phyloP scores from a whole-genome alignment of 2,888 invertebrate species.

The Nephrocerus scutellatus region DNA sequence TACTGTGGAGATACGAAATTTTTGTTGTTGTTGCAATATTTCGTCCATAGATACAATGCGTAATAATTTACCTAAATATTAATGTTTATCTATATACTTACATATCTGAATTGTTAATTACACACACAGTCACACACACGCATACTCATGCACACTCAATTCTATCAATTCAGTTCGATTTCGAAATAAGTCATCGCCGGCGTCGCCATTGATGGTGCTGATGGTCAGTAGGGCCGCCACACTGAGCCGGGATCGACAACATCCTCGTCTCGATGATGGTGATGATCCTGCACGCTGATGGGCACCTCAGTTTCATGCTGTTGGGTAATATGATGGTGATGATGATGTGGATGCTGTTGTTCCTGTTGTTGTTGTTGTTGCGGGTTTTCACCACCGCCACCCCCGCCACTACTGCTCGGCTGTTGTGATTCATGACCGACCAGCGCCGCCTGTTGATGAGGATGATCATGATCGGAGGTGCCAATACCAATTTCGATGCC shows the following conservation, averaged over 20 bases:
- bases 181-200: slow-evolving; percentile 30
- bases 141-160: too few species aligned
- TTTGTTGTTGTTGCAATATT: too few species aligned
- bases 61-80: too few species aligned
- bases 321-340: slow-evolving; percentile 39
- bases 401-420: background rate
- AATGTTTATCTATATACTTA: too few species aligned
- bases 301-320: slow-evolving; percentile 19
- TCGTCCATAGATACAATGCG: too few species aligned
- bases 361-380: slow-evolving; percentile 33
- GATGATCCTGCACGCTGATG: too few species aligned
- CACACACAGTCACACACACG: too few species aligned
- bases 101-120: too few species aligned
- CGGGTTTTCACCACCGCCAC: slow-evolving; percentile 36
- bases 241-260: slow-evolving; percentile 52
- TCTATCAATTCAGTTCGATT: slow-evolving; percentile 37
- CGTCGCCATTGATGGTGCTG: slow-evolving; percentile 6
- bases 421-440: slow-evolving; percentile 16
- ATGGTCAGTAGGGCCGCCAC: slow-evolving; percentile 69
- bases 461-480: slow-evolving; percentile 40
- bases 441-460: slow-evolving; percentile 29
- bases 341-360: slow-evolving; percentile 39
- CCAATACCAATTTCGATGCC: slow-evolving; percentile 54
- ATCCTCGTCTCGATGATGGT: slow-evolving; percentile 35
- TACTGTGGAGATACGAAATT: too few species aligned